phyloP scores from a whole-genome alignment of 2,888 invertebrate genomes.

The Drosophila neotestacea region DNA sequence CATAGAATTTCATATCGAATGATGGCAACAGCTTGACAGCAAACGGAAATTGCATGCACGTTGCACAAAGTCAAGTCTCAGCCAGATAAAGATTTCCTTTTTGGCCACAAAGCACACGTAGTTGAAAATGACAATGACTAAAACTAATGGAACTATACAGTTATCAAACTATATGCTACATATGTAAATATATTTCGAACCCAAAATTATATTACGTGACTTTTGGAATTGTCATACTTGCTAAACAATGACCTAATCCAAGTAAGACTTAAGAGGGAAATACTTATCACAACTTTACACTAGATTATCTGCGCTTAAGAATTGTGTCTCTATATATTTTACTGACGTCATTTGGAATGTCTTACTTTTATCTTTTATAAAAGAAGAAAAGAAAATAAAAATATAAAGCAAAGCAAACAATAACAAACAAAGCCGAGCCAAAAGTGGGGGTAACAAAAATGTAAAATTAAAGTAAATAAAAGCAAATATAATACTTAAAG shows the following conservation, averaged over 20 bases:
- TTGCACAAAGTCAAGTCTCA: conserved; percentile 44
- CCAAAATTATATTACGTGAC: conserved; percentile 47
- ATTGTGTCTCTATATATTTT: neutral
- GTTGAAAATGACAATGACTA: neutral
- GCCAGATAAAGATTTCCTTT: conserved; percentile 52
- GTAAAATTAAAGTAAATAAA: conserved; percentile 46
- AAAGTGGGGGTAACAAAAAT: conserved; percentile 22
- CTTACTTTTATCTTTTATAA: conserved; percentile 12
- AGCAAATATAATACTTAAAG: conserved; percentile 39
- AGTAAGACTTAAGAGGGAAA: neutral
- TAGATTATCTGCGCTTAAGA: conserved; percentile 8
- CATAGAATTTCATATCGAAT: conserved; percentile 48
- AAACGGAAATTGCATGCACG: conserved; percentile 61
- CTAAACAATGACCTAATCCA: conserved; percentile 15
- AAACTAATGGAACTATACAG: conserved; percentile 6
- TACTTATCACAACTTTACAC: conserved; percentile 13
- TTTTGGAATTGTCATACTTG: conserved; percentile 8
- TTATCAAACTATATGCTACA: conserved; percentile 4
- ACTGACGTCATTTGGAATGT: conserved; percentile 42
- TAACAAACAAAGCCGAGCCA: conserved; percentile 26
- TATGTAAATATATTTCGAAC: neutral
- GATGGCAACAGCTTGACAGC: conserved; percentile 51
- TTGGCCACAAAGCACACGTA: conserved; percentile 49
- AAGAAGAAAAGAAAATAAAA: conserved; percentile 25
- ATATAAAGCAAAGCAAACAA: conserved; percentile 29